Base-by-base conservation (phyloP, 2,113 vertebrate genomes). In the Channa argus region DNA sequence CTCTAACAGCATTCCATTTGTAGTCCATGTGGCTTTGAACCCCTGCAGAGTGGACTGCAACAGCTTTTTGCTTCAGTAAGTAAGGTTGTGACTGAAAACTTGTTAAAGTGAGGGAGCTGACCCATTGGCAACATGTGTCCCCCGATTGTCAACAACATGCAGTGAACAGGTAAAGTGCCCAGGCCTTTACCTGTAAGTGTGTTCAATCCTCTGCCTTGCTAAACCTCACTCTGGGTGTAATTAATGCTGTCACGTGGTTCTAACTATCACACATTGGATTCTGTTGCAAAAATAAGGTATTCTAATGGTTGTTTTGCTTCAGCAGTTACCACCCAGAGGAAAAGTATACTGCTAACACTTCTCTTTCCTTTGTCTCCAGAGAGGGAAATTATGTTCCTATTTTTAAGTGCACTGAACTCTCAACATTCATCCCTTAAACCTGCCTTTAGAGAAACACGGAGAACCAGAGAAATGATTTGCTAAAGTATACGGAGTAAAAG, bases 221-320 rank as follows among this genome's bases (percentile, higher is more conserved):
- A 3, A 10, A 10, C 13, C 13, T 44, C 10, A 52, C 33, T 3
- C 60, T 39, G 4, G 1, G 15, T 44, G 44, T 41, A 49, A n/a
- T 47, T 9, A 34, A 12, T n/a, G 43, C 14, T 56, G 44, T 43
- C 12, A 12, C 8, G 14, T 38, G 3, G 4, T 12, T 37, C 6
- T 3, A 5, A 37, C 38, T 36, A 8, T 7, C 3, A n/a, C 15
- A 36, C 38, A 51, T 52, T 53, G 37, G 9, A 49, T 47, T 8
- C 15, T 41, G 7, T 10, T 41, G 46, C 2, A 7, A 52, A 41
- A 59, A 47, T 47, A 8, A 69, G 5, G n/a, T n/a, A 2, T 53
- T 68, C 47, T n/a, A 58, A 11, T 53, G n/a, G 14, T 68, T 70
- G 44, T 50, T 77, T 43, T 44, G 49, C 49, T 49, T 6, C 66